Base-by-base conservation (phyloP, 2,113 vertebrate species). In the Benitochromis conjunctus region DNA sequence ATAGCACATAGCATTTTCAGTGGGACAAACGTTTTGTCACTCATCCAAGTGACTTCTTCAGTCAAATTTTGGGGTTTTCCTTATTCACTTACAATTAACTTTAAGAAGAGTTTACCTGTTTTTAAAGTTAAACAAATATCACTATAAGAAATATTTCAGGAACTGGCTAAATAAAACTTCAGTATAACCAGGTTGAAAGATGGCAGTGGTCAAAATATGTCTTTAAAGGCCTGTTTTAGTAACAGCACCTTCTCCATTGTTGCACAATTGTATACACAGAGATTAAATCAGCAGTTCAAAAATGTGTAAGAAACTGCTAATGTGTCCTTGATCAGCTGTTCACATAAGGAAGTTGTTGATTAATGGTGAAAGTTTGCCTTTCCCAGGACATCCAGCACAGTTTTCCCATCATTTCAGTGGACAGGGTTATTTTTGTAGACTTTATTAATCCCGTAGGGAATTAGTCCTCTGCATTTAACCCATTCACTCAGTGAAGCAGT, bases 331-430 rank as follows among this genome's bases (percentile, higher is more conserved):
- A 80, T n/a, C 55, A 54, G 57, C 12, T 41, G 9, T 51, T 4
- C 8, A 62, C 9, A 85, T 41, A 43, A 58, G 58, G 57, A 86
- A 69, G 7, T 71, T 16, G 6, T 24, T 58, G 53, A 74, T 38
- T 71, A 77, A 60, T 51, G 10, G 10, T 13, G 1, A 4, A 74
- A 2, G 13, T 51, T 66, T 29, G 88, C 9, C 66, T 79, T 71
- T 60, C 80, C 11, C 87, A 98, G 97, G 97, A 18, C 96, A 96
- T 19, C 90, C 96, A 3, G 91, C 89, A 18, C 87, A 96, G 83
- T 96, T 93, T 26, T 26, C 98, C 84, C 95, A 96, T 2, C 91
- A 66, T 5, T 98, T 98, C 82, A 95, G 86, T 16, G 98, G 98
- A 10, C 97, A 26, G 26, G 26, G 26, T 26, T 26, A 26, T 26